Evolutionary conservation across 2,888 invertebrate species (phyloP), one percentile per base, ranked within the genome.

Genomic region (Oscheius myriophilus): DNA sequence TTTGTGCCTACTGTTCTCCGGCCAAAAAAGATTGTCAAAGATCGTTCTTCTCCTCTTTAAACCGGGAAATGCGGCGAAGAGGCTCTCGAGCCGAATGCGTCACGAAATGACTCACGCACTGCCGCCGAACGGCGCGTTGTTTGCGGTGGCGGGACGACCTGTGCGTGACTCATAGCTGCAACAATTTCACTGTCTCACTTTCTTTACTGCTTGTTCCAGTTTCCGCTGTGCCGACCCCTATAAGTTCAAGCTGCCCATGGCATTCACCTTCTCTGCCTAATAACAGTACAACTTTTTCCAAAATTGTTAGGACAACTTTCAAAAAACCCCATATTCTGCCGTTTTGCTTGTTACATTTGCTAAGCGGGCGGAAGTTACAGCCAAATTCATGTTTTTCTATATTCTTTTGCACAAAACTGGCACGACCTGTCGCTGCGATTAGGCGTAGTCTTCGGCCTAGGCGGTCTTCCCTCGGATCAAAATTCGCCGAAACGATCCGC

Each of bases 111-210:
- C 49, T 49, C 49, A 49, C 18, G 21, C 49, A 18, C 18, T 21
- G 18, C 21, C 23, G 49, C 49, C 49, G 23, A 49, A 23, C 21
- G 23, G 21, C 23, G 49, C 23, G 18, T n/a, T 49, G 49, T 49
- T 49, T 49, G 49, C 49, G 49, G 49, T 49, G 49, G 49, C 49
- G 49, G 18, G 49, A 18, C 49, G 49, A 49, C 49, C 49, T 49
- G 49, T 49, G 49, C 49, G 18, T 49, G 49, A 49, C 21, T 49
- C 49, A 49, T 18, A 49, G 23, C 16, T 18, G 23, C 49, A 49
- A 23, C 49, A 49, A 49, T 49, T 49, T 49, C 21, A 18, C 23
- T 49, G 49, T 49, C 33, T 49, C 49, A 18, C 49, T 49, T 18
- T 23, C 18, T 23, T 21, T 18, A 21, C 49, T 18, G 11, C 11